Conservation (phyloP, 1,140 invertebrate genomes). For the Pantala flavescens region DNA sequence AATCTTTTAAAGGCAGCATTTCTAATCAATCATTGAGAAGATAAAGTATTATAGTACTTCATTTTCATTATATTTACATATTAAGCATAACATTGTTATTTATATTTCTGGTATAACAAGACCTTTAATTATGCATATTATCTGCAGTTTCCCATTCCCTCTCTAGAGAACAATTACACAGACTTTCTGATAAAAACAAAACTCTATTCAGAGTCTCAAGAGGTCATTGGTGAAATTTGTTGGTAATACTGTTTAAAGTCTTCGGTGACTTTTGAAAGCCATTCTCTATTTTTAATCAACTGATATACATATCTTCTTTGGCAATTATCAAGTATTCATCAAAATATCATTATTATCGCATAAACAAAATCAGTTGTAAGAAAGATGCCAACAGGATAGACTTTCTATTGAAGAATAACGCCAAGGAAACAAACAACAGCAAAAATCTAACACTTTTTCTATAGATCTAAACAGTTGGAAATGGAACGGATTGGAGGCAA, state of each 20-base stretch:
- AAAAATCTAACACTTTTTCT: no score
- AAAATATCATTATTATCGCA: constrained; percentile 4
- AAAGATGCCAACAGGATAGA: background rate
- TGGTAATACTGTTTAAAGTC: constrained; percentile 10
- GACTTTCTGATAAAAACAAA: background rate
- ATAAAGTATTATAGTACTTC: background rate
- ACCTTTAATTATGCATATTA: background rate
- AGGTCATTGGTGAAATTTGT: background rate
- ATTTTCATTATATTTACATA: background rate
- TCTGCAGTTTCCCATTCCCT: background rate
- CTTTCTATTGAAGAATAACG: no score
- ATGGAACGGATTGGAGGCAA: no score
- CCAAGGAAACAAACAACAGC: no score
- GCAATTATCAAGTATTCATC: background rate
- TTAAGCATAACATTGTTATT: background rate
- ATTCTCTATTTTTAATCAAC: background rate
- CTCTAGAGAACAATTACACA: background rate
- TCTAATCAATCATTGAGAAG: constrained; percentile 3
- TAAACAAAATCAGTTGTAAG: background rate
- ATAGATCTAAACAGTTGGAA: no score
- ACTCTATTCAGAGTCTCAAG: background rate
- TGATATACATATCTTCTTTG: background rate
- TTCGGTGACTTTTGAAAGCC: background rate
- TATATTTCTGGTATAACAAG: constrained; percentile 8
- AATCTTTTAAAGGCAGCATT: background rate